A percentile compares a stretch with the other conserved stretches of the same genome.
These are phyloP conservation scores for Poecilia latipinna DNA, from an alignment of 2,113 vertebrate genomes.

Conservation along the genomic window DNA sequence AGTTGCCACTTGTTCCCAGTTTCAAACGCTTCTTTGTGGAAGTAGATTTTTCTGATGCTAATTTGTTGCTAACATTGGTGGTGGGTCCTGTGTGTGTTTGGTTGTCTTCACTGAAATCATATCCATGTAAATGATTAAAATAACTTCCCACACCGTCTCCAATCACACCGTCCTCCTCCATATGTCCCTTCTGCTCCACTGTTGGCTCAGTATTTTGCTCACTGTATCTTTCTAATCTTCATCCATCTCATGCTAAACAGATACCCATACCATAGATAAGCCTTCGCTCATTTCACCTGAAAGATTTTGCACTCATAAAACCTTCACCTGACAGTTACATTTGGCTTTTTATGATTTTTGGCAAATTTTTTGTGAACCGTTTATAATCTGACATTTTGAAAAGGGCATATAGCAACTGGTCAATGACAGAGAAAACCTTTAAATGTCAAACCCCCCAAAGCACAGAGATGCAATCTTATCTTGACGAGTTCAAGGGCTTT, in stretches of 20 bases:
- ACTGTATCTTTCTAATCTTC: constrained; percentile 28
- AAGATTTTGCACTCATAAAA: not conserved
- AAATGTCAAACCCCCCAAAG: constrained; percentile 41
- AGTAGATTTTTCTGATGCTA: not conserved
- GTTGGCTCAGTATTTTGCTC: constrained; percentile 16
- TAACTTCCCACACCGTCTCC: constrained; percentile 16
- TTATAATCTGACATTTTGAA: constrained; percentile 42
- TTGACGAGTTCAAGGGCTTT: constrained; percentile 1
- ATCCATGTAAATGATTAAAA: constrained; percentile 39
- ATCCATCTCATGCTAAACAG: constrained; percentile 1
- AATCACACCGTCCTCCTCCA: not conserved
- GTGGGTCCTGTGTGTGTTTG: constrained; percentile 39
- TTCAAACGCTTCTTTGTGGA: not conserved
- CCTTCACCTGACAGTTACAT: not conserved
- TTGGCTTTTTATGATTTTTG: not conserved
- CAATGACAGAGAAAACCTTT: constrained; percentile 17
- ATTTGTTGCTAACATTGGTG: constrained; percentile 59
- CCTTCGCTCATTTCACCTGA: constrained; percentile 34
- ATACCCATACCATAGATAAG: constrained; percentile 43
- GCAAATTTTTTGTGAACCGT: constrained; percentile 10
- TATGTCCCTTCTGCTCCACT: constrained; percentile 11
- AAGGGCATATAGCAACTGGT: constrained; percentile 33
- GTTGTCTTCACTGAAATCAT: constrained; percentile 28
- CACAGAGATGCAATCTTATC: constrained; percentile 1
- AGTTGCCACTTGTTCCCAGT: too few species aligned